These are phyloP conservation scores for Hemichromis elongatus DNA, from an alignment of 2,113 vertebrate genomes.

Conservation along the genomic window DNA sequence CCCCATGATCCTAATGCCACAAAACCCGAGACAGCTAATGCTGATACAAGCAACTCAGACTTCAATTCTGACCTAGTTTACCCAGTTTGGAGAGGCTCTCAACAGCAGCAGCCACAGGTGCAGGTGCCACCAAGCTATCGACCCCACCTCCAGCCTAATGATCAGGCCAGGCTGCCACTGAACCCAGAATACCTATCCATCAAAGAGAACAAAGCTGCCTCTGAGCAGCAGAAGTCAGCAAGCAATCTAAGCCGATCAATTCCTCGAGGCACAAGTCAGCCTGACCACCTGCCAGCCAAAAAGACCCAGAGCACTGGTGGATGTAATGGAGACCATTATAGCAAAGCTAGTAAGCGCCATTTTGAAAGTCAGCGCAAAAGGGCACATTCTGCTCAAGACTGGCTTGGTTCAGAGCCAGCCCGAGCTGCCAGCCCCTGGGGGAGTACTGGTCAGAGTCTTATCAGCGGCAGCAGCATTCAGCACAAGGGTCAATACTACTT, in stretches of 20 bases:
- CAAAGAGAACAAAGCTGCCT: conserved; percentile 24
- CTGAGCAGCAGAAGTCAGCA: conserved; percentile 49
- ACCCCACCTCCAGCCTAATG: conserved; percentile 16
- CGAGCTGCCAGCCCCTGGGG: conserved; percentile 19
- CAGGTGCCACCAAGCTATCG: conserved; percentile 34
- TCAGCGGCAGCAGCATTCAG: conserved; percentile 71
- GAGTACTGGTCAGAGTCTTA: conserved; percentile 24
- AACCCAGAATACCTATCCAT: conserved; percentile 41
- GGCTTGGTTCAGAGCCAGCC: conserved; percentile 36
- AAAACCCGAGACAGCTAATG: conserved; percentile 13
- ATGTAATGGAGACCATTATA: conserved; percentile 9
- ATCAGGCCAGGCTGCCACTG: conserved; percentile 1
- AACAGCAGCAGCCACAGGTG: conserved; percentile 6
- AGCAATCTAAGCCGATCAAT: conserved; percentile 46
- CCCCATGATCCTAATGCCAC: not conserved
- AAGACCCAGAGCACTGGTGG: not conserved
- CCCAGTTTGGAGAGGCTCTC: conserved; percentile 31
- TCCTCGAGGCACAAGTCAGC: conserved; percentile 51
- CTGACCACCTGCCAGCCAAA: conserved; percentile 56
- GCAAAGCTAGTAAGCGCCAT: conserved; percentile 2
- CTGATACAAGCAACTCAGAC: not conserved
- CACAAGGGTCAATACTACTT: conserved; percentile 79
- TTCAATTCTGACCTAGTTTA: conserved; percentile 31
- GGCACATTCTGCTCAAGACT: conserved; percentile 48
- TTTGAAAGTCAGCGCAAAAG: conserved; percentile 51